Base-by-base conservation (phyloP, 2,888 invertebrate genomes). In the Ochropleura plecta region DNA sequence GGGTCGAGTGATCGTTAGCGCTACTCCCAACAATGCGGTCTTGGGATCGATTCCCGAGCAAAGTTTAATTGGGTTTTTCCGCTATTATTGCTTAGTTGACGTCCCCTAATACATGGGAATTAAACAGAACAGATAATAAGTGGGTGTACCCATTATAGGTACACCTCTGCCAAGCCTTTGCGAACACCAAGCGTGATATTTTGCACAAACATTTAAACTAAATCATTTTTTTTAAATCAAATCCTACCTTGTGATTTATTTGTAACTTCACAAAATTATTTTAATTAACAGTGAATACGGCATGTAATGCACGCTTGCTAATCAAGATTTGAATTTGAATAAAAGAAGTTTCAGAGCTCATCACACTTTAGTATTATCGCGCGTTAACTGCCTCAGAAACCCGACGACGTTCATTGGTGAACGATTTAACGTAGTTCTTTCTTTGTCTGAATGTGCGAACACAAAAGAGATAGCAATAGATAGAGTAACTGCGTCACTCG, bases 301-400 rank as follows among this genome's bases (percentile, higher is more conserved):
- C n/a, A n/a, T n/a, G n/a, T n/a, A 65, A 18, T 49, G 12, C n/a
- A 5, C 14, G n/a, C 49, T 66, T 66, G 49, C 49, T 49, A 66
- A 51, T 40, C n/a, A 9, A 51, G n/a, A 18, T 14, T 14, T 40
- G n/a, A 66, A 49, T n/a, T n/a, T n/a, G 14, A 40, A n/a, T n/a
- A 40, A 48, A 65, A 30, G 9, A 40, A 40, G 49, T 66, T 9
- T 3, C n/a, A 20, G 18, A 40, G 7, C 30, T 57, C 57, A 14
- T 40, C 5, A n/a, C 9, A 40, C 9, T 18, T 55, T 53, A n/a
- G 30, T 30, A 42, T 18, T 40, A 51, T 40, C 18, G 5, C 5
- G 16, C 12, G 7, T n/a, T 30, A 40, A 5, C 5, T 18, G n/a
- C 20, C 8, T 44, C 9, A 63, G 9, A 20, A n/a, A 10, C 6